Base-by-base conservation (phyloP, 2,888 invertebrate species). In the Mimachlamys varia region DNA sequence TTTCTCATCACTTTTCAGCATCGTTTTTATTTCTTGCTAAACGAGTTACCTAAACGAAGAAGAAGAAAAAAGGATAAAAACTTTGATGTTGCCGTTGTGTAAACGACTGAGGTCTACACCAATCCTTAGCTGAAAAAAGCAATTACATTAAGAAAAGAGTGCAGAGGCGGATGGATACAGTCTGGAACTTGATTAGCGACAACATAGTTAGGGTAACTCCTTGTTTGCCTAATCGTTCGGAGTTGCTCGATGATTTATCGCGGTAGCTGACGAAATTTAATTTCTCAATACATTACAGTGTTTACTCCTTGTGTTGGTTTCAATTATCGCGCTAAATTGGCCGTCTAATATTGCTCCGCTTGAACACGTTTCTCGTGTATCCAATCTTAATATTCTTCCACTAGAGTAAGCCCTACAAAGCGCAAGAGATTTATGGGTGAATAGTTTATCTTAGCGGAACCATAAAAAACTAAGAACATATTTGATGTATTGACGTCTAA, bases 271-370 rank as follows among this genome's bases (percentile, higher is more conserved):
- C 27, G 33, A 33, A 76, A 76, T 76, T 27, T 76, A 33, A 76
- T 76, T 33, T 62, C 62, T 62, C 62, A 62, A 62, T 62, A 62
- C 27, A 62, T 62, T 76, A 76, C 33, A 76, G 1, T 76, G 33
- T 76, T 76, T 76, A 76, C 76, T 33, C 33, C 27, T 76, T 33
- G 33, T 33, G 76, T 76, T 76, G 22, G 76, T 76, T 76, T 76
- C 76, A 76, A 76, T 76, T 76, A 76, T 76, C 22, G 33, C 76
- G 76, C 33, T 76, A 76, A 76, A 76, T 76, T 76, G 76, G 33
- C 33, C 76, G 33, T 27, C 76, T 76, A 76, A 76, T 76, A 76
- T 76, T 76, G 12, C 76, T 76, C 13, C 76, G 27, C 76, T 13
- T 76, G 76, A 33, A 33, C 33, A 76, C 76, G 27, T 33, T 76